These are phyloP conservation scores for Anolis carolinensis DNA, from an alignment of 2,113 vertebrate species.

Conservation along the genomic window DNA sequence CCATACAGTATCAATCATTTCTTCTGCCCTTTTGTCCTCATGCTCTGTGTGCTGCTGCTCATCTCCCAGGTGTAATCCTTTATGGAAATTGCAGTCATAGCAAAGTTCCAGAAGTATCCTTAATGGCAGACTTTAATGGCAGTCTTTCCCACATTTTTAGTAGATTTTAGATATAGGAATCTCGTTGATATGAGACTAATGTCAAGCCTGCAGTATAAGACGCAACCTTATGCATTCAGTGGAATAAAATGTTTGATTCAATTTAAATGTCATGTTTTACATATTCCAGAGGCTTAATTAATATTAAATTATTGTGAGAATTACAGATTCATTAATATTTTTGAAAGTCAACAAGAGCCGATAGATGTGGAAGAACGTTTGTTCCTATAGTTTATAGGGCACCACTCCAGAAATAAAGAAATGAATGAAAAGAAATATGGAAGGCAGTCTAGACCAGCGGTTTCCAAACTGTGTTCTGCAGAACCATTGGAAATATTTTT, in stretches of 20 bases:
- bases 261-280: not conserved
- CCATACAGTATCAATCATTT: not conserved
- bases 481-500: no score
- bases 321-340: not conserved
- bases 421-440: not conserved
- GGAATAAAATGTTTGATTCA: not conserved
- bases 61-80: not conserved
- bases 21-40: constrained; percentile 36
- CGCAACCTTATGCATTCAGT: not conserved
- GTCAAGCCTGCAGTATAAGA: not conserved
- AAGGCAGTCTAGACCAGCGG: not conserved
- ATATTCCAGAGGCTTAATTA: not conserved
- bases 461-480: no score
- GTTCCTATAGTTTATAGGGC: not conserved
- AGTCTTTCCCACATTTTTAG: not conserved
- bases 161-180: not conserved
- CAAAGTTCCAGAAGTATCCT: not conserved
- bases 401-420: no score
- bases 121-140: not conserved
- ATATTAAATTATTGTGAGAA: not conserved
- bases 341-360: not conserved
- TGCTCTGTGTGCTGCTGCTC: not conserved
- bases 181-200: not conserved
- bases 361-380: not conserved
- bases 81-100: not conserved